Conservation (phyloP, 2,113 vertebrate species). For the Calonectris borealis region DNA sequence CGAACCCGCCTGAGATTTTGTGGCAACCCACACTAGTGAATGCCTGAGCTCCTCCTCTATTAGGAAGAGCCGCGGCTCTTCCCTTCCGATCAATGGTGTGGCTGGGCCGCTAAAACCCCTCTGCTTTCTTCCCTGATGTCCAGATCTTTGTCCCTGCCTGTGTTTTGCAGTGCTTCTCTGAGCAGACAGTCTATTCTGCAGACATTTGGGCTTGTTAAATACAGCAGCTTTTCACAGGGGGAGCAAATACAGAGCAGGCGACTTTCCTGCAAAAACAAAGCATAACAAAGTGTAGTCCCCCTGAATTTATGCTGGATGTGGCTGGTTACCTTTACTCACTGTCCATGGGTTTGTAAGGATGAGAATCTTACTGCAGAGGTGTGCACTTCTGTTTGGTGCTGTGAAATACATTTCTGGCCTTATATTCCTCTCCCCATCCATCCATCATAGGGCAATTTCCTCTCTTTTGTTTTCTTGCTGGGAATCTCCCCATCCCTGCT, state of each 20-base stretch:
- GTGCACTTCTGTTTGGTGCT: not conserved
- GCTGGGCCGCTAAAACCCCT: not conserved
- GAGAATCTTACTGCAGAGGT: not conserved
- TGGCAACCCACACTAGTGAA: not conserved
- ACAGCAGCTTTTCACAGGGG: not conserved
- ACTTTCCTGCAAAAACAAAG: not conserved
- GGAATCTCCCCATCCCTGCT: not conserved
- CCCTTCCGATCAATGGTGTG: not conserved
- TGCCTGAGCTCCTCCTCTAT: not conserved
- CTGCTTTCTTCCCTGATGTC: not conserved
- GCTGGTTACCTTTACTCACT: not conserved
- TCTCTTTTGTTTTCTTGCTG: not conserved
- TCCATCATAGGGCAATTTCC: not conserved
- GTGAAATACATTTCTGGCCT: not conserved
- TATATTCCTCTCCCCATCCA: not conserved
- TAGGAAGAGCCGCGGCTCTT: not conserved
- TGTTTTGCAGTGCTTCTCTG: not conserved
- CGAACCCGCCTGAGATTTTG: not conserved
- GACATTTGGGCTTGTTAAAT: not conserved
- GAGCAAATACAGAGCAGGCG: not conserved
- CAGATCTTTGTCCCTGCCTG: not conserved
- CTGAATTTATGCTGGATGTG: not conserved
- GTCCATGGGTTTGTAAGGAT: not conserved
- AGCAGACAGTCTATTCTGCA: not conserved
- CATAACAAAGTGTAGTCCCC: not conserved